phyloP scores from a whole-genome alignment of 2,113 vertebrate species.

The Quiscalus mexicanus region DNA sequence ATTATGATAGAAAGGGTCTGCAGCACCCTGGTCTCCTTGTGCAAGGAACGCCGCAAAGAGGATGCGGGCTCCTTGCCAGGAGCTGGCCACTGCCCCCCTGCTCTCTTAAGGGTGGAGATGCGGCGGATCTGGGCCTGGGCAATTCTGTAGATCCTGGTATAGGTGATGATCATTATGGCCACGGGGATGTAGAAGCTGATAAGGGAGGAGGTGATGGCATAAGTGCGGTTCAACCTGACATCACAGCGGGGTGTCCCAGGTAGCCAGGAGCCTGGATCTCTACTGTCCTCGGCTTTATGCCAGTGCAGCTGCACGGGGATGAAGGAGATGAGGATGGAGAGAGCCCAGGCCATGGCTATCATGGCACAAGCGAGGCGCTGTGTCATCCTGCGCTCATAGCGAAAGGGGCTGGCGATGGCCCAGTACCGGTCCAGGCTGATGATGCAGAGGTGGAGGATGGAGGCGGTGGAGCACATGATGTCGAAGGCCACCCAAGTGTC shows the following conservation, averaged over 20 bases:
- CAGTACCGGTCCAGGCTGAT: conserved; percentile 86
- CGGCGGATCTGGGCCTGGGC: conserved; percentile 83
- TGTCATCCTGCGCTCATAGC: conserved; percentile 80
- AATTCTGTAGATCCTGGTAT: conserved; percentile 82
- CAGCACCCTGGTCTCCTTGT: conserved; percentile 84
- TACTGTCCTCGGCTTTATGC: conserved; percentile 69
- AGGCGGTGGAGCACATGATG: conserved; percentile 84
- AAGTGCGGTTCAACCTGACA: conserved; percentile 79
- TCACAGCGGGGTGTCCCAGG: conserved; percentile 67
- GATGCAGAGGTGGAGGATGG: conserved; percentile 84
- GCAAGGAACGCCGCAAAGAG: conserved; percentile 77
- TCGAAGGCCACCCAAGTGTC: conserved; percentile 84
- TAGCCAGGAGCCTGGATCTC: neutral
- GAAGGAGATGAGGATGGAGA: conserved; percentile 84
- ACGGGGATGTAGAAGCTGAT: conserved; percentile 81
- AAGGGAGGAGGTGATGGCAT: conserved; percentile 79
- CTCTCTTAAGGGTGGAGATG: conserved; percentile 81
- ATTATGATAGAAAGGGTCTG: conserved; percentile 85
- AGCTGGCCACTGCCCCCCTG: conserved; percentile 63
- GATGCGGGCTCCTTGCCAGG: conserved; percentile 27
- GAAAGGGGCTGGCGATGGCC: conserved; percentile 84
- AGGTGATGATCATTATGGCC: conserved; percentile 83
- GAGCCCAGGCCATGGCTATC: conserved; percentile 79
- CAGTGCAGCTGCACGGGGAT: conserved; percentile 82
- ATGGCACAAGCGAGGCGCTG: conserved; percentile 78